Conservation (phyloP, 2,888 invertebrate species). For the Mechanitis mazaeus region DNA sequence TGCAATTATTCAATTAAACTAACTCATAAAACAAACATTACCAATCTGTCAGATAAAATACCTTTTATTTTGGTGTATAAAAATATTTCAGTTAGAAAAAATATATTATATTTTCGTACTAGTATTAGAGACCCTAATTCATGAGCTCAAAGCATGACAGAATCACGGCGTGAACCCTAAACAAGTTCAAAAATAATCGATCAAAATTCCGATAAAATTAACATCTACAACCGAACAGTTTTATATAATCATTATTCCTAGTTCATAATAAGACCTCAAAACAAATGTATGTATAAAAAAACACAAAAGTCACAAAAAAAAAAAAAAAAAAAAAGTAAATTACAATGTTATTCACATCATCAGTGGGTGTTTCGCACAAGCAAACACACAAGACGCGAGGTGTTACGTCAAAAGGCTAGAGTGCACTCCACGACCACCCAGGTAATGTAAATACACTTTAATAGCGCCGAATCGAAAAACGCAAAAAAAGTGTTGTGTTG, state of each 20-base stretch:
- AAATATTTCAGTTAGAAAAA: too few species aligned
- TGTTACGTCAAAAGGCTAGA: conserved; percentile 60
- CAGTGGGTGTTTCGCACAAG: conserved; percentile 20
- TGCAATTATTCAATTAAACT: conserved; percentile 68
- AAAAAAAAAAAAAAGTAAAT: background rate
- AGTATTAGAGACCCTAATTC: too few species aligned
- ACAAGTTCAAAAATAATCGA: background rate
- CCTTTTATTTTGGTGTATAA: too few species aligned
- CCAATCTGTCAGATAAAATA: background rate
- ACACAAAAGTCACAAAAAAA: background rate
- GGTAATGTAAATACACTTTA: conserved; percentile 44
- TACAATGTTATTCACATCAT: background rate
- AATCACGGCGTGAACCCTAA: too few species aligned
- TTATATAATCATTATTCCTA: too few species aligned
- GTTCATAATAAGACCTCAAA: background rate
- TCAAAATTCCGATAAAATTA: too few species aligned
- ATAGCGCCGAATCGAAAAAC: conserved; percentile 33
- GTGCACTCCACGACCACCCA: conserved; percentile 79
- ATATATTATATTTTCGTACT: too few species aligned
- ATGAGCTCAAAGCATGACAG: too few species aligned
- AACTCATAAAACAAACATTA: conserved; percentile 19
- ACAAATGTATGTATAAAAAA: background rate
- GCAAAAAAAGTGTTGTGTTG: conserved; percentile 14
- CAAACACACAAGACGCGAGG: conserved; percentile 23
- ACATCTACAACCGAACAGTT: too few species aligned